These are phyloP conservation scores for Momotus momota DNA, from an alignment of 2,797 vertebrate species.

Conservation along the genomic window DNA sequence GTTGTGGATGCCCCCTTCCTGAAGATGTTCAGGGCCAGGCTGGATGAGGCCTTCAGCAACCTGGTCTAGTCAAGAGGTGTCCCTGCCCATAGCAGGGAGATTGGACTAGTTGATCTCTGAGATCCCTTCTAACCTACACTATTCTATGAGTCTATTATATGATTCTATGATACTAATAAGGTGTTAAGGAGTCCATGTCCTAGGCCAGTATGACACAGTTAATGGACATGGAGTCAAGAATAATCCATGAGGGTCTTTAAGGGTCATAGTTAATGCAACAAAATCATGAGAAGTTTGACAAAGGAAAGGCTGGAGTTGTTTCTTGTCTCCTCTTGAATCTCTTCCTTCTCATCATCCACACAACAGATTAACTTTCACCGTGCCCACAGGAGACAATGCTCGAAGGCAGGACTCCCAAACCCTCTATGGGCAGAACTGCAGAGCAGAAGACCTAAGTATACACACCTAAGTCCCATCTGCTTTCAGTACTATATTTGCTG, in stretches of 20 bases:
- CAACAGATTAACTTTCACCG: background rate
- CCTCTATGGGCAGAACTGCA: background rate
- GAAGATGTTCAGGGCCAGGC: too few relatives aligned
- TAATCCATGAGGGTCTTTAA: background rate
- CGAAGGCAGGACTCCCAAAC: background rate
- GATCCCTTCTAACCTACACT: too few relatives aligned
- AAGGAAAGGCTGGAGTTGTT: background rate
- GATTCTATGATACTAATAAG: background rate
- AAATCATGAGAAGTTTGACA: background rate
- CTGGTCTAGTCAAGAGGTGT: too few relatives aligned
- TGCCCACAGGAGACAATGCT: background rate
- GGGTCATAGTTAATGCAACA: background rate
- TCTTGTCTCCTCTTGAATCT: background rate
- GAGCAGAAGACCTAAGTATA: background rate
- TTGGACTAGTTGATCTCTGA: too few relatives aligned
- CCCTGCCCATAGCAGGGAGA: too few relatives aligned
- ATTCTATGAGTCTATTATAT: too few relatives aligned
- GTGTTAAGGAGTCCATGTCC: background rate
- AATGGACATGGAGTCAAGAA: background rate
- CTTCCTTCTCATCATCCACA: background rate
- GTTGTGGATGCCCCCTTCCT: too few relatives aligned
- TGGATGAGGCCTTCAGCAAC: too few relatives aligned
- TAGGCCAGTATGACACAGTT: background rate
- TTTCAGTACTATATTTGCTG: background rate
- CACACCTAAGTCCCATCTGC: background rate